A percentile compares a stretch with the other conserved stretches of the same genome.
phyloP scores from a whole-genome alignment of 2,113 vertebrate genomes.

The Tyto alba region DNA sequence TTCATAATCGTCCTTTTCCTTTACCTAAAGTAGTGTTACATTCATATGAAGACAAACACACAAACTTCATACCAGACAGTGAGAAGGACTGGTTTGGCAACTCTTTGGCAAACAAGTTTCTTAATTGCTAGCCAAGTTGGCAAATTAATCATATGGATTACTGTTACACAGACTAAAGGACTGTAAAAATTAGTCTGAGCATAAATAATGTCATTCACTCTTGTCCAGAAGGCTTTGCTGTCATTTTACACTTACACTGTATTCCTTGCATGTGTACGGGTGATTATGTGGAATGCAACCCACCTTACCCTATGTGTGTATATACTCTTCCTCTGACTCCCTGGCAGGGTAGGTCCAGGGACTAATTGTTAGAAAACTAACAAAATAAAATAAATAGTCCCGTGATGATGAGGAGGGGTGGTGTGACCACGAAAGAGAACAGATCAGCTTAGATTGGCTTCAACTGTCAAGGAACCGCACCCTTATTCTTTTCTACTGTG shows the following conservation, averaged over 20 bases:
- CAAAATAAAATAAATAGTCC: background rate
- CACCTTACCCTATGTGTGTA: background rate
- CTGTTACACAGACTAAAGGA: background rate
- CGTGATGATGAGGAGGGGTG: background rate
- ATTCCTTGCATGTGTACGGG: background rate
- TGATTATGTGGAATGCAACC: accelerated
- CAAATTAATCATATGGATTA: conserved; percentile 16
- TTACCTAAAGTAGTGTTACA: background rate
- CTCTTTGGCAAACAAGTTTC: conserved; percentile 21
- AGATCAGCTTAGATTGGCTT: conserved; percentile 38
- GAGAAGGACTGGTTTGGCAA: conserved; percentile 35
- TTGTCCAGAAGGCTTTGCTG: background rate
- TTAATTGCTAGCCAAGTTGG: background rate
- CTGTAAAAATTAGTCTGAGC: background rate
- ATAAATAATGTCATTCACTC: background rate
- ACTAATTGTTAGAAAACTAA: background rate
- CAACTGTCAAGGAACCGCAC: background rate
- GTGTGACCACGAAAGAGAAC: background rate
- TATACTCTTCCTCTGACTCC: background rate
- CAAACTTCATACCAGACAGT: background rate
- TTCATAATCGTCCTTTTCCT: background rate
- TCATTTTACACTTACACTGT: background rate
- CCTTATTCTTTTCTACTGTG: background rate
- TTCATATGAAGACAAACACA: background rate
- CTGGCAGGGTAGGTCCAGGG: background rate